Conservation (phyloP, 2,113 vertebrate species). For the Prochilodus magdalenae region DNA sequence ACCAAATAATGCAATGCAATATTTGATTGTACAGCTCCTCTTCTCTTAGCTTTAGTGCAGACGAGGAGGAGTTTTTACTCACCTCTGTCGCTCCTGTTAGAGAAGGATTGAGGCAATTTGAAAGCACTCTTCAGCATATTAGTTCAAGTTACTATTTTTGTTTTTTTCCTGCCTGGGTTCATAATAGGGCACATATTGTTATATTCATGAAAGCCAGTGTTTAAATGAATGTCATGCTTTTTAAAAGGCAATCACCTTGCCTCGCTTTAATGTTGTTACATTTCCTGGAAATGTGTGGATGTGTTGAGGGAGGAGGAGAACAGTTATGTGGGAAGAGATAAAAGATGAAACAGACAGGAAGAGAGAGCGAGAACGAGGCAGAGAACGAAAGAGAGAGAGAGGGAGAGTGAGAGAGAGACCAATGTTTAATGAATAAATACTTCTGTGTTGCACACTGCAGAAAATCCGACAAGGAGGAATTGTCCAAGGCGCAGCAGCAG, state of each 20-base stretch:
- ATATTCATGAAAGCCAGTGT: slow-evolving; percentile 33
- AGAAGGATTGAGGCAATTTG: slow-evolving; percentile 28
- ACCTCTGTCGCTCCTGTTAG: slow-evolving; percentile 18
- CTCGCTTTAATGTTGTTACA: slow-evolving; percentile 22
- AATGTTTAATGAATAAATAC: slow-evolving; percentile 45
- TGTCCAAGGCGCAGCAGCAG: slow-evolving; percentile 8
- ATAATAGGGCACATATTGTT: slow-evolving; percentile 36
- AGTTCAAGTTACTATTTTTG: slow-evolving; percentile 36
- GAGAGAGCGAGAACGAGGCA: neutral
- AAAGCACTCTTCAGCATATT: slow-evolving; percentile 26
- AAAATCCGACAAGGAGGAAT: slow-evolving; percentile 40
- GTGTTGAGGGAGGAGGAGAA: slow-evolving; percentile 17
- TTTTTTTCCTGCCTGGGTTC: slow-evolving; percentile 18
- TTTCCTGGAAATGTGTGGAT: slow-evolving; percentile 45
- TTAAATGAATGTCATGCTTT: slow-evolving; percentile 33
- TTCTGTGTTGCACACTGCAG: slow-evolving; percentile 24
- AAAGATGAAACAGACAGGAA: neutral
- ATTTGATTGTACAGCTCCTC: slow-evolving; percentile 6
- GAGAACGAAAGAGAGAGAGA: slow-evolving; percentile 4
- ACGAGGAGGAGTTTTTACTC: slow-evolving; percentile 33
- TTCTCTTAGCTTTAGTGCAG: slow-evolving; percentile 12
- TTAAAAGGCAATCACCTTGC: slow-evolving; percentile 26
- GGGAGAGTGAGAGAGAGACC: neutral
- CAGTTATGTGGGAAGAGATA: slow-evolving; percentile 7
- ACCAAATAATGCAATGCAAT: slow-evolving; percentile 24